Percentiles rank a stretch among this genome's conserved stretches.
phyloP scores from a whole-genome alignment of 1,140 invertebrate genomes.

The Gryon sp. region DNA sequence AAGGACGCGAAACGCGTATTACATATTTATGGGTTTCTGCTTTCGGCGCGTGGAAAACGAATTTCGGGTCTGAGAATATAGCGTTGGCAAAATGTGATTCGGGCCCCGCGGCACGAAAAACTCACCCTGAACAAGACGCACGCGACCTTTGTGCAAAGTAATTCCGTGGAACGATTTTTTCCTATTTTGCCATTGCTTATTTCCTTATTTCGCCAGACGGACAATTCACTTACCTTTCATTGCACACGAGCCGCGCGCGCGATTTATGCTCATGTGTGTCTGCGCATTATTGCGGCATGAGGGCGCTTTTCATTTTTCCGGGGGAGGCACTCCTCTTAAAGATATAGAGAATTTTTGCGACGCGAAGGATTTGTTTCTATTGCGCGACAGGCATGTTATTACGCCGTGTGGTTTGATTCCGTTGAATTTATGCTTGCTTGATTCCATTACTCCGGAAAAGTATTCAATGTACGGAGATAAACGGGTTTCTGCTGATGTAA shows the following conservation, averaged over 20 bases:
- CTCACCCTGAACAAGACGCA: no score
- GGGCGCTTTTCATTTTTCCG: conserved; percentile 57
- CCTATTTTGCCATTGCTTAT: conserved; percentile 29
- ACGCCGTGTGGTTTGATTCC: conserved; percentile 40
- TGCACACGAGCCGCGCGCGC: conserved; percentile 44
- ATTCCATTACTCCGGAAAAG: conserved; percentile 39
- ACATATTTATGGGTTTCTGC: conserved; percentile 79
- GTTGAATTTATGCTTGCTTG: conserved; percentile 40
- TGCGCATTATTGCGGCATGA: conserved; percentile 57
- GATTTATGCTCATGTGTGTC: conserved; percentile 58
- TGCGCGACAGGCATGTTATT: conserved; percentile 34
- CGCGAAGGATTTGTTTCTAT: conserved; percentile 50
- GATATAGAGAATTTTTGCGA: conserved; percentile 17
- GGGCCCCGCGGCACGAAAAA: conserved; percentile 21
- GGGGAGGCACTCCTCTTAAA: conserved; percentile 14
- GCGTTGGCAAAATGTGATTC: conserved; percentile 71
- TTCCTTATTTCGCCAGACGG: conserved; percentile 53
- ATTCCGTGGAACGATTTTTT: conserved; percentile 6
- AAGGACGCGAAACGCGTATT: conserved; percentile 73
- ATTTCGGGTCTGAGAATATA: conserved; percentile 76
- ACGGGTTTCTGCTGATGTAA: conserved; percentile 22
- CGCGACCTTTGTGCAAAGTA: conserved; percentile 31
- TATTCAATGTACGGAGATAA: conserved; percentile 29
- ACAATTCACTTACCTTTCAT: conserved; percentile 64
- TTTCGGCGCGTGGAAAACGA: conserved; percentile 74